Evolutionary conservation across 2,888 invertebrate species (phyloP), one percentile per base, ranked within the genome.

Genomic region (Malachius bipustulatus): DNA sequence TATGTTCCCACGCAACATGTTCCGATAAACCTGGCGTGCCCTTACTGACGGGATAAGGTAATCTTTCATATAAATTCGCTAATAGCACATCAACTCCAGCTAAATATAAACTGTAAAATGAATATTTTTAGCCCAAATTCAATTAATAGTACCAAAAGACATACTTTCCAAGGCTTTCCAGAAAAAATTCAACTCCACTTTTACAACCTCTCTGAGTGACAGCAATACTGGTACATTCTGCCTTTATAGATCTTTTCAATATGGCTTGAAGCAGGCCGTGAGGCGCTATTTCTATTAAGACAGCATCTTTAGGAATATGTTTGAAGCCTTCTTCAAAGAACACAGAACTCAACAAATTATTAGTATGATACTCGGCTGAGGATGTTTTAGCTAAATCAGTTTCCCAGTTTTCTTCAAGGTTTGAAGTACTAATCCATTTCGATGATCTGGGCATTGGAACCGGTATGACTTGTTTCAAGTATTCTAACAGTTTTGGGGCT

Each of bases 261-360:
- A 93, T 87, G 0, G 89, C 82, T 56, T 90, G 90, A 16, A 93
- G 70, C 1, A 93, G 68, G 4, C 87, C 82, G 49, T 93, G 91
- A 0, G 93, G 91, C 0, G 91, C 90, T 35, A 93, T 77, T 62
- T 93, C 93, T 42, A 93, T 79, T 3, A 79, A 73, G 37, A 91
- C 70, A 0, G 90, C 87, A 54, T 88, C 78, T 32, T 72, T 69
- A 2, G 87, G 89, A 46, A 93, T 78, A 48, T 82, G 71, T 11
- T 69, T 70, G 4, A 83, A 68, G 0, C 84, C 82, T 60, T 91
- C 90, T 54, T 89, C 85, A 58, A 88, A 87, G 11, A 79, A 63
- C 1, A 83, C 82, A 11, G 80, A 73, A 44, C 68, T 77, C 45
- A 75, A 57, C 30, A 77, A 59, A 52, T 77, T 78, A 57, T 77